These are phyloP conservation scores for Hydrocynus forskahlii DNA, from an alignment of 2,797 vertebrate genomes.

Conservation along the genomic window DNA sequence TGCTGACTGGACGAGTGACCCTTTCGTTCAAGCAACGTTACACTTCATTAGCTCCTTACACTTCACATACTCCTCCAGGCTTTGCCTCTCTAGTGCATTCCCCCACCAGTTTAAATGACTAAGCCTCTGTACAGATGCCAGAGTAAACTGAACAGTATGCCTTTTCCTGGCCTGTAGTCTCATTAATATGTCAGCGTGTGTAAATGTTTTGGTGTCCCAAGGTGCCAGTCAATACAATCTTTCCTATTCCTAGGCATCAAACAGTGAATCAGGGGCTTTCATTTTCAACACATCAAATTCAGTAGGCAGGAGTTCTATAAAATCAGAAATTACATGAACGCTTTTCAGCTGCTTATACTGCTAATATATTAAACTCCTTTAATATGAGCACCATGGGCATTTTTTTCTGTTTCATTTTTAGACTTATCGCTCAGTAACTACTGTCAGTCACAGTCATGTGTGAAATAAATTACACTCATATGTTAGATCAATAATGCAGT, in stretches of 20 bases:
- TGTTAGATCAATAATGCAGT: too few species aligned
- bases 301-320: background rate
- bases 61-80: constrained; percentile 12
- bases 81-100: background rate
- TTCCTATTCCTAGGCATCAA: background rate
- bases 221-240: constrained; percentile 29
- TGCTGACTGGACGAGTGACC: constrained; percentile 50
- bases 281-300: background rate
- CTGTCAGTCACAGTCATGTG: too few species aligned
- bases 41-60: constrained; percentile 41
- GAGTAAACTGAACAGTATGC: background rate
- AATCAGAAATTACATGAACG: background rate
- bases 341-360: background rate
- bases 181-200: constrained; percentile 49
- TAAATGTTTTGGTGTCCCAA: constrained; percentile 25
- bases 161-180: background rate
- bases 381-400: too few species aligned
- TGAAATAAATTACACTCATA: too few species aligned
- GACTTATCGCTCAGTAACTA: too few species aligned
- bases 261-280: background rate
- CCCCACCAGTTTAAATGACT: constrained; percentile 8
- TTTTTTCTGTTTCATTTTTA: too few species aligned
- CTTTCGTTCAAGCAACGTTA: constrained; percentile 34
- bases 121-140: constrained; percentile 22
- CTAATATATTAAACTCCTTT: too few species aligned